phyloP scores from a whole-genome alignment of 2,888 invertebrate species.

The Drosophila demipolita region DNA sequence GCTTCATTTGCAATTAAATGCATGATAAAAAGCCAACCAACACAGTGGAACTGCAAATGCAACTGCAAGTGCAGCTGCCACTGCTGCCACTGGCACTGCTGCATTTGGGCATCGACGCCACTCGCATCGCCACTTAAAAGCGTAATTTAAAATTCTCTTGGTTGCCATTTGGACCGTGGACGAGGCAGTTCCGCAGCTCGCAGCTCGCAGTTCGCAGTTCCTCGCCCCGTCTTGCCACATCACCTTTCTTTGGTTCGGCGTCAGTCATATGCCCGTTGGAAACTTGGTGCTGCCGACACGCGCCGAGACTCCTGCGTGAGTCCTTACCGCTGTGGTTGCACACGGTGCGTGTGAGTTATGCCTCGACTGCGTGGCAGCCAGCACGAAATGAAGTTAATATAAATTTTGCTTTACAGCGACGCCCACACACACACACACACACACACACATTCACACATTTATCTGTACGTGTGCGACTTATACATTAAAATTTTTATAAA shows the following conservation, averaged over 20 bases:
- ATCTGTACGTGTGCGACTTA: slow-evolving; percentile 52
- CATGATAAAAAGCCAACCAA: slow-evolving; percentile 58
- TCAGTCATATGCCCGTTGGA: slow-evolving; percentile 66
- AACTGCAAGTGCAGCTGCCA: slow-evolving; percentile 28
- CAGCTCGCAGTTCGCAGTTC: too few relatives aligned
- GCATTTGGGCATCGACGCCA: slow-evolving; percentile 68
- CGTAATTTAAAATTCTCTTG: slow-evolving; percentile 80
- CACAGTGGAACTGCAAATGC: slow-evolving; percentile 21
- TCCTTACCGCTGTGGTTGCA: slow-evolving; percentile 59
- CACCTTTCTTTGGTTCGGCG: slow-evolving; percentile 60
- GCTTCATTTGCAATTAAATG: slow-evolving; percentile 79
- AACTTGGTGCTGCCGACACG: slow-evolving; percentile 48
- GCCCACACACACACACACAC: slow-evolving; percentile 23
- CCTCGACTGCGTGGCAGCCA: slow-evolving; percentile 65
- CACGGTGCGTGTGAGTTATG: slow-evolving; percentile 79
- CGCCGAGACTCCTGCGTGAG: slow-evolving; percentile 42
- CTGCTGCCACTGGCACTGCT: slow-evolving; percentile 35
- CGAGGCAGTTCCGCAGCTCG: slow-evolving; percentile 1
- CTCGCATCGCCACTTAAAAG: slow-evolving; percentile 73
- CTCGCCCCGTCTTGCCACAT: background rate
- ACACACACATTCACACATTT: background rate
- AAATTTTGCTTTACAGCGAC: slow-evolving; percentile 69
- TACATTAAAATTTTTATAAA: slow-evolving; percentile 24
- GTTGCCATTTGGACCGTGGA: slow-evolving; percentile 69
- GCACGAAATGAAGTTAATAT: slow-evolving; percentile 75